Conservation (phyloP, 2,888 invertebrate species). For the Ametastegia equiseti region DNA sequence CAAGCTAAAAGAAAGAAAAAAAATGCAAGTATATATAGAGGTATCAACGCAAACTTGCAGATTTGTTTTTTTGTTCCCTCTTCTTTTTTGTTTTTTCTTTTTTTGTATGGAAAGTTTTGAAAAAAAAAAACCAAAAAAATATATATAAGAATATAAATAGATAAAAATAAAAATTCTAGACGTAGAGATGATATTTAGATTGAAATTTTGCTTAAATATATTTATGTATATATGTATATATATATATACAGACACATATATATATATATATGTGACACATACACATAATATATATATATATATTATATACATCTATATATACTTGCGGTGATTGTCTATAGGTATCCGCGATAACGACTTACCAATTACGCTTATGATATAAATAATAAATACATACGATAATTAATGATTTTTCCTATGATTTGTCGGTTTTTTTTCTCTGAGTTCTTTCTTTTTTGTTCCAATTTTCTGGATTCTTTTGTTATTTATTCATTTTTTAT, state of each 20-base stretch:
- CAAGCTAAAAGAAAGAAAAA: too few species aligned
- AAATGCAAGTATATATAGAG: neutral
- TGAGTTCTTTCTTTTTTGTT: neutral
- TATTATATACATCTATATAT: too few species aligned
- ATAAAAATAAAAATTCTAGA: neutral
- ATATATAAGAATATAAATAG: neutral
- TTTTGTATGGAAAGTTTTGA: neutral
- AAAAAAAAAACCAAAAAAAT: neutral
- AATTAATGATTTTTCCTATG: neutral
- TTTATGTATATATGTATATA: too few species aligned
- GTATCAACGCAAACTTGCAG: neutral
- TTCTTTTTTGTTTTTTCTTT: too few species aligned
- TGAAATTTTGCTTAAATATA: neutral
- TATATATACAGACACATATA: too few species aligned
- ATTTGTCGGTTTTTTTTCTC: neutral
- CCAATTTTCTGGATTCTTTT: too few species aligned
- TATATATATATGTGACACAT: too few species aligned
- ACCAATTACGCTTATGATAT: slow-evolving; percentile 8
- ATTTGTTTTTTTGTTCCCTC: neutral
- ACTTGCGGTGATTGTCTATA: neutral
- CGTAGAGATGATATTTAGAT: neutral
- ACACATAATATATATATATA: too few species aligned
- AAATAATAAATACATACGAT: neutral
- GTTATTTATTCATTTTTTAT: neutral
- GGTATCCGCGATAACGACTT: slow-evolving; percentile 10